Evolutionary conservation across 2,797 vertebrate species (phyloP).

Genomic region (Ceyx erithaca): DNA sequence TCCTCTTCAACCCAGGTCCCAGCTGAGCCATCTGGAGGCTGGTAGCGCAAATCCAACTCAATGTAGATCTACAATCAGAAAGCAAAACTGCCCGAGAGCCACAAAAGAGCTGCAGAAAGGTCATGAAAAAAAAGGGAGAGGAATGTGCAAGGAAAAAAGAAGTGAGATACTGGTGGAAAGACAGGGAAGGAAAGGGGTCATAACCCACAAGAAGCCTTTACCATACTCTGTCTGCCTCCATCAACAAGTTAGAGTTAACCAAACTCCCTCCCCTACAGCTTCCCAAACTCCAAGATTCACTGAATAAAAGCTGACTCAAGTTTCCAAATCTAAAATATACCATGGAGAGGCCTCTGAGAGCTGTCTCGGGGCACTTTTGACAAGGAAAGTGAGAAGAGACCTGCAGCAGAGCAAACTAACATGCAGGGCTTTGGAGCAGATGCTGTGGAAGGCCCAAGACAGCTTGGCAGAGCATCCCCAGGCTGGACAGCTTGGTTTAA

Average conservation of each 20-base stretch:
- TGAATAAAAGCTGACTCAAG: not conserved
- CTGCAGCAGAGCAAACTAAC: not conserved
- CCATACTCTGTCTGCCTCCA: not conserved
- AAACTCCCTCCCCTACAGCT: not conserved
- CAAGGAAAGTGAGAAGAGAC: not conserved
- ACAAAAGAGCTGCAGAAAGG: not conserved
- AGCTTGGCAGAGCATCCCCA: not conserved
- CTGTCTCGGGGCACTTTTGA: rapidly evolving
- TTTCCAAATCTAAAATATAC: not conserved
- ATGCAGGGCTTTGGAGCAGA: not conserved
- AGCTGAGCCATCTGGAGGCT: constrained; percentile 86
- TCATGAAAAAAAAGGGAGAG: not conserved
- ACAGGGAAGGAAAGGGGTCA: not conserved
- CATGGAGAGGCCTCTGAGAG: not conserved
- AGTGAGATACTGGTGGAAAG: not conserved
- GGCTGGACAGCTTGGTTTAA: not conserved
- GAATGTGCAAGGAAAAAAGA: not conserved
- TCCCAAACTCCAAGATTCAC: not conserved
- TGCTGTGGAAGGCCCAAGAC: not conserved
- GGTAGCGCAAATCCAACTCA: constrained; percentile 91
- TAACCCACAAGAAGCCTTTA: not conserved
- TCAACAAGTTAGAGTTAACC: not conserved
- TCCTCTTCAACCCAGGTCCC: constrained; percentile 87
- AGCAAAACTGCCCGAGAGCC: not conserved
- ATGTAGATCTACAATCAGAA: constrained; percentile 84